Evolutionary conservation across 2,113 vertebrate genomes (phyloP).

Genomic region (Ptychochromis oligacanthus): DNA sequence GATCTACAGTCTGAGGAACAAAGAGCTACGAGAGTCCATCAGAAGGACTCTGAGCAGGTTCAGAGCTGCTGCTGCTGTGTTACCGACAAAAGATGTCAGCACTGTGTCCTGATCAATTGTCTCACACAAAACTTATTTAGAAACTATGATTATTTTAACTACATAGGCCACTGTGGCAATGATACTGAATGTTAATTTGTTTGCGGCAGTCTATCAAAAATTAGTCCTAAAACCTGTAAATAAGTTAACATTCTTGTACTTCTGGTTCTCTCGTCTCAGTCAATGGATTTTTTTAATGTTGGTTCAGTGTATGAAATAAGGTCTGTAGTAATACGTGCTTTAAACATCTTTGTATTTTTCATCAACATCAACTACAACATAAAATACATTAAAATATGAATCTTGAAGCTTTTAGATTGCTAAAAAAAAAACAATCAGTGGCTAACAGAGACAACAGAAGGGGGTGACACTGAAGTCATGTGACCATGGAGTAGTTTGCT

Average conservation of each 20-base stretch:
- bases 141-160: background rate
- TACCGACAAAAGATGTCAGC: background rate
- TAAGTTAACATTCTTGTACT: background rate
- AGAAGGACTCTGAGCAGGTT: background rate
- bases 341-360: background rate
- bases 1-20: constrained; percentile 32
- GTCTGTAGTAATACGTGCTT: background rate
- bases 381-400: background rate
- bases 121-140: too few relatives aligned
- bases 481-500: background rate
- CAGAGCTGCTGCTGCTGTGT: background rate
- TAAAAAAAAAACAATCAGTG: too few relatives aligned
- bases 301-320: background rate
- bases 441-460: background rate
- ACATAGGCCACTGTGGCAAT: background rate
- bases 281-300: too few relatives aligned
- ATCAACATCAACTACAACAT: background rate
- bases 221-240: too few relatives aligned
- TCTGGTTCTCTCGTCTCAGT: background rate
- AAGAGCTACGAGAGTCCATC: constrained; percentile 1
- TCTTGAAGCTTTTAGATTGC: background rate
- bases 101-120: background rate
- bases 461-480: too few relatives aligned
- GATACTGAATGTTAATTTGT: background rate
- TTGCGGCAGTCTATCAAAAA: background rate